Conservation (phyloP, 2,888 invertebrate genomes). For the Frankliniella fusca region DNA sequence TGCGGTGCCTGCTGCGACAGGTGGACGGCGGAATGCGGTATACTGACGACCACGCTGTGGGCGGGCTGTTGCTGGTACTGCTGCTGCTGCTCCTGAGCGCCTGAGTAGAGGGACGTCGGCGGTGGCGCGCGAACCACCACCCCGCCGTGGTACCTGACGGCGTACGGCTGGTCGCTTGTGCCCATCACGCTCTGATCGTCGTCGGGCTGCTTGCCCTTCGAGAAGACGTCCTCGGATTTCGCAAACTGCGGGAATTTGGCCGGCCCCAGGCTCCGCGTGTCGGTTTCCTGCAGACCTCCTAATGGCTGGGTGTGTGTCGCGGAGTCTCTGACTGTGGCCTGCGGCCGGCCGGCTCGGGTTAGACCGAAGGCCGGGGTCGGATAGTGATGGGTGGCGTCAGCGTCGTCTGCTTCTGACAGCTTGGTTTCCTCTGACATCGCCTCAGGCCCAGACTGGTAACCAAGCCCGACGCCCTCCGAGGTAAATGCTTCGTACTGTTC, state of each 20-base stretch:
- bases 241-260: neutral
- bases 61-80: neutral
- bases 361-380: neutral
- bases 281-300: neutral
- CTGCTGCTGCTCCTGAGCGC: too few species aligned
- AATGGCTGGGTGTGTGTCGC: neutral
- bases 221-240: neutral
- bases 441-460: neutral
- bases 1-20: neutral
- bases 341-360: too few species aligned
- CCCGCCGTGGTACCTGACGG: neutral
- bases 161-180: neutral
- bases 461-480: neutral
- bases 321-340: too few species aligned
- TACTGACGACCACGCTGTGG: neutral
- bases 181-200: conserved; percentile 1
- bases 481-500: neutral
- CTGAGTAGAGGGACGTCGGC: too few species aligned
- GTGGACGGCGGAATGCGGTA: neutral
- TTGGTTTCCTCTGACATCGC: neutral
- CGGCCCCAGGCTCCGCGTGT: neutral
- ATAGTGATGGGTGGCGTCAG: neutral
- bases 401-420: neutral
- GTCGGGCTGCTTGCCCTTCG: neutral
- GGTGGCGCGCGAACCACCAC: neutral